A percentile compares a stretch with the other conserved stretches of the same genome.
Conservation (phyloP, 2,113 vertebrate genomes). For the Hydropotes inermis region DNA sequence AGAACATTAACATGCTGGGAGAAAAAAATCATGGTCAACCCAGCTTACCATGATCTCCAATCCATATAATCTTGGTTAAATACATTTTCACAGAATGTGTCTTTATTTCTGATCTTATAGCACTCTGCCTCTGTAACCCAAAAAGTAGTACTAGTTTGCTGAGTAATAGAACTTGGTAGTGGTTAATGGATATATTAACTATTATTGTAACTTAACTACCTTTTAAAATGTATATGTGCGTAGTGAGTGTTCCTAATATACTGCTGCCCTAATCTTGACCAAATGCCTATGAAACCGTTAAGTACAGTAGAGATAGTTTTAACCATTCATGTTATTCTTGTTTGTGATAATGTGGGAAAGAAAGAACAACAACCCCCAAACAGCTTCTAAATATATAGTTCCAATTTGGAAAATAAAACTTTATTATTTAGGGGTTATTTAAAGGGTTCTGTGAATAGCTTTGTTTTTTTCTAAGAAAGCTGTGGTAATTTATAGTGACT, state of each 20-base stretch:
- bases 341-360: not conserved
- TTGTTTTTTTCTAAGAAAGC: not conserved
- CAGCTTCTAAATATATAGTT: not conserved
- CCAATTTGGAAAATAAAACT: not conserved
- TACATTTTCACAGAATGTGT: not conserved
- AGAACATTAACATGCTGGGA: not conserved
- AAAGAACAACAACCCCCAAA: not conserved
- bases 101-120: not conserved
- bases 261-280: not conserved
- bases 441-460: not conserved
- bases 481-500: not conserved
- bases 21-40: not conserved
- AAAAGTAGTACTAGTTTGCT: not conserved
- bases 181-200: not conserved
- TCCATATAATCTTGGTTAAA: not conserved
- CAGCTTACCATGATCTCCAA: not conserved
- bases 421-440: not conserved
- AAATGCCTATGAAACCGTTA: not conserved
- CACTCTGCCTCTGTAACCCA: not conserved
- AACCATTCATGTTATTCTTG: not conserved
- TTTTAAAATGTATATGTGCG: not conserved
- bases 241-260: not conserved
- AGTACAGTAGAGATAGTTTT: not conserved
- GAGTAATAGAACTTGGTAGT: not conserved
- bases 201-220: not conserved